Percentiles rank a stretch among this genome's conserved stretches.
These are phyloP conservation scores for Halocynthia aurantium DNA, from an alignment of 23 tunicate species.

Conservation along the genomic window DNA sequence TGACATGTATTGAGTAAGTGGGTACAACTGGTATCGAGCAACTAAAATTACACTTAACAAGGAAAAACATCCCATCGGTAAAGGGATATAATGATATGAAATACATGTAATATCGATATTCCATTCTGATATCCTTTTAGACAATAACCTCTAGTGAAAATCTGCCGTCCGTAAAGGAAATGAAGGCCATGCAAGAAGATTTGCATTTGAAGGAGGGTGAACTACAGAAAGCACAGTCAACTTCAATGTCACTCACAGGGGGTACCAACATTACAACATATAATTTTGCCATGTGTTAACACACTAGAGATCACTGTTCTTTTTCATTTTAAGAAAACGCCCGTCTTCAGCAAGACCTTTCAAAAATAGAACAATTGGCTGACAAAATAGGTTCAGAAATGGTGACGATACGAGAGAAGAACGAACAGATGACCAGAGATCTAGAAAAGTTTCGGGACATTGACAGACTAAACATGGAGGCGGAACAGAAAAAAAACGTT, in stretches of 20 bases:
- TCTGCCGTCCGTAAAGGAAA: slow-evolving; percentile 44
- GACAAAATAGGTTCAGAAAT: slow-evolving; percentile 62
- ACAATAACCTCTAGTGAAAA: slow-evolving; percentile 33
- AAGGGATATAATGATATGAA: background rate
- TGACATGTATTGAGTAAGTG: too few species aligned
- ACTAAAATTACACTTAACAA: too few species aligned
- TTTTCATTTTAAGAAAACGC: slow-evolving; percentile 40
- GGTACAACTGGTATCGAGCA: too few species aligned
- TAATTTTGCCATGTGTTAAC: too few species aligned
- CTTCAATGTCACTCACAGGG: slow-evolving; percentile 41
- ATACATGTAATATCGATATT: background rate
- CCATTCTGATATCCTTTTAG: slow-evolving; percentile 18
- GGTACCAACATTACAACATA: background rate
- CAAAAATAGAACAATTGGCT: slow-evolving; percentile 74
- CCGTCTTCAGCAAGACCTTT: slow-evolving; percentile 55
- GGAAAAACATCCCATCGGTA: background rate
- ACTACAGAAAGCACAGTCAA: slow-evolving; percentile 74
- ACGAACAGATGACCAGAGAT: slow-evolving; percentile 54
- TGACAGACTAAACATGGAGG: slow-evolving; percentile 37
- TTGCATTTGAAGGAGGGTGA: slow-evolving; percentile 89
- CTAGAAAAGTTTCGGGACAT: slow-evolving; percentile 41
- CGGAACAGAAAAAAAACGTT: slow-evolving; percentile 42
- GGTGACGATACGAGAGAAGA: slow-evolving; percentile 32
- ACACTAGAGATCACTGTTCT: background rate
- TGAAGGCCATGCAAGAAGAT: slow-evolving; percentile 75